These are phyloP conservation scores for Champsocephalus gunnari DNA, from an alignment of 2,797 vertebrate species.

Conservation along the genomic window DNA sequence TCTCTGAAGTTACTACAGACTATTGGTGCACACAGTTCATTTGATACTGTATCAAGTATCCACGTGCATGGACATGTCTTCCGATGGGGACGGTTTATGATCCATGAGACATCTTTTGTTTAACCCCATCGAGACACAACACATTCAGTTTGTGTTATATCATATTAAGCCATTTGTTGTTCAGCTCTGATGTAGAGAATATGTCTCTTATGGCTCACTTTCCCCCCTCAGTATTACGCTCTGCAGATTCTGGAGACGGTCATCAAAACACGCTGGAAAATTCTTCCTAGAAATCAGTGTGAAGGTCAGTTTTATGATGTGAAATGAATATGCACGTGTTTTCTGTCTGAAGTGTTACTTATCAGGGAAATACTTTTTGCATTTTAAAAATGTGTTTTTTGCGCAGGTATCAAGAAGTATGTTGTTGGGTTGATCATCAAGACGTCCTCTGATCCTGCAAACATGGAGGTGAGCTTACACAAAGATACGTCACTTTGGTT, in stretches of 20 bases:
- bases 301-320: conserved; percentile 82
- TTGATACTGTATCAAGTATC: not conserved
- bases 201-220: not conserved
- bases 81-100: not conserved
- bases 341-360: not conserved
- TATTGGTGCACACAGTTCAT: not conserved
- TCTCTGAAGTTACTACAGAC: not conserved
- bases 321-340: not conserved
- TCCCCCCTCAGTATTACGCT: conserved; percentile 92
- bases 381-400: conserved; percentile 15
- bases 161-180: not conserved
- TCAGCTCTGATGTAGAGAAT: not conserved
- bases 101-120: not conserved
- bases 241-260: conserved; percentile 98
- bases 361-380: not conserved
- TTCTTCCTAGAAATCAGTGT: conserved; percentile 97
- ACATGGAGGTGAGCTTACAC: conserved; percentile 88
- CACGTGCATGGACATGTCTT: not conserved
- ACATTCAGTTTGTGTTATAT: not conserved
- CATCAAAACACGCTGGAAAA: conserved; percentile 99
- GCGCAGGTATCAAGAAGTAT: conserved; percentile 97
- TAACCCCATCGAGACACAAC: not conserved
- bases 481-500: not conserved
- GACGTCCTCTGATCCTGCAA: conserved; percentile 94
- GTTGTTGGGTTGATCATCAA: conserved; percentile 98